Percentiles rank a stretch among this genome's conserved stretches.
Evolutionary conservation across 2,888 invertebrate species (phyloP).

Genomic region (Thereva nobilitata): DNA sequence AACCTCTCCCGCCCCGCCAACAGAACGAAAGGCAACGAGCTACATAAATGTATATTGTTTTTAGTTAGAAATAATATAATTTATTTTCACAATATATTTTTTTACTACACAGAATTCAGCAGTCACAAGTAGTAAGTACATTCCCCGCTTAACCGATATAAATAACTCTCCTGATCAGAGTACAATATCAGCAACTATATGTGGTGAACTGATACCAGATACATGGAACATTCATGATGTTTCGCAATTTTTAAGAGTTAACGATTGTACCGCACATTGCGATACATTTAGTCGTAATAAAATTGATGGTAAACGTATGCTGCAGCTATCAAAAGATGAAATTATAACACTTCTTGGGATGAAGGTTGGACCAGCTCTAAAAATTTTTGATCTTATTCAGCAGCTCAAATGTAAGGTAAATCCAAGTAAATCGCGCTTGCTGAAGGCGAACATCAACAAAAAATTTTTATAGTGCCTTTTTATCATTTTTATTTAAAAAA

Average conservation of each 20-base stretch:
- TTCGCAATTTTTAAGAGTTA: slow-evolving; percentile 84
- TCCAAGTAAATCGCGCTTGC: slow-evolving; percentile 55
- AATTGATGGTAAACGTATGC: slow-evolving; percentile 79
- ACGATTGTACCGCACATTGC: slow-evolving; percentile 78
- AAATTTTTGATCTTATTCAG: slow-evolving; percentile 90
- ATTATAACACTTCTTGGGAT: slow-evolving; percentile 86
- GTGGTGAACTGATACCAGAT: slow-evolving; percentile 60
- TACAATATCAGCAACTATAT: slow-evolving; percentile 14
- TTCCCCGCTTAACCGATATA: slow-evolving; percentile 62
- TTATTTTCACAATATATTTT: slow-evolving; percentile 17
- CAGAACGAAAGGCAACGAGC: slow-evolving; percentile 66
- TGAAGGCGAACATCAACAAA: slow-evolving; percentile 65
- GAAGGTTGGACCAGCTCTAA: slow-evolving; percentile 93
- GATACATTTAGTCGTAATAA: slow-evolving; percentile 70
- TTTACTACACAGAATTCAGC: slow-evolving; percentile 55
- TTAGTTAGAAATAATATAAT: slow-evolving; percentile 19
- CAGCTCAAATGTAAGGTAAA: slow-evolving; percentile 78
- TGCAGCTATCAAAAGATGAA: slow-evolving; percentile 85
- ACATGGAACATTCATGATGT: slow-evolving; percentile 87
- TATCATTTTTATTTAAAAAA: slow-evolving; percentile 14
- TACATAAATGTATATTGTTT: slow-evolving; percentile 63
- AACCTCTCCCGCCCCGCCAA: slow-evolving; percentile 60
- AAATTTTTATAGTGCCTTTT: slow-evolving; percentile 65
- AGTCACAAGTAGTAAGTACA: slow-evolving; percentile 61
- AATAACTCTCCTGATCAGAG: slow-evolving; percentile 37